phyloP scores from a whole-genome alignment of 2,797 vertebrate species.

The Tolypeutes matacus region DNA sequence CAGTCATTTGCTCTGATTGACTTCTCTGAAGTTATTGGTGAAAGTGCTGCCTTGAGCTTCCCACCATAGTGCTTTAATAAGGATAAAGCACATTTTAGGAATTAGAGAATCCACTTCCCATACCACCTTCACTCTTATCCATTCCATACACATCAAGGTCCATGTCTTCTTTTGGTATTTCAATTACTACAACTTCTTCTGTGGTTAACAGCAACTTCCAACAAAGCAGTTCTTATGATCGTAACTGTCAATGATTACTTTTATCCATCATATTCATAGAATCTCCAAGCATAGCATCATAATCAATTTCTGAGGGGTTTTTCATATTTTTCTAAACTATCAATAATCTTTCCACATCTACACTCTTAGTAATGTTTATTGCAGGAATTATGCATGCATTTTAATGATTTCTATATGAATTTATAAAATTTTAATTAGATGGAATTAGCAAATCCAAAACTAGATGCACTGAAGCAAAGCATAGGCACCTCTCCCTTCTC shows the following conservation, averaged over 20 bases:
- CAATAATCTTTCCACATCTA: slow-evolving; percentile 94
- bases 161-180: slow-evolving; percentile 96
- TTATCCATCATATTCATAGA: slow-evolving; percentile 96
- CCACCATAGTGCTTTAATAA: slow-evolving; percentile 69
- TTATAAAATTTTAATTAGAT: slow-evolving; percentile 92
- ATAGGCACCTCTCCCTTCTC: too few relatives aligned
- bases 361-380: slow-evolving; percentile 96
- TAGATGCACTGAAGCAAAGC: too few relatives aligned
- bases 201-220: slow-evolving; percentile 94
- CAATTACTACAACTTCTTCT: slow-evolving; percentile 94
- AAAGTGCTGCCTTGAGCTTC: not conserved
- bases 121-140: slow-evolving; percentile 91
- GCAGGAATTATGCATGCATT: slow-evolving; percentile 93
- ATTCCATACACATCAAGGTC: slow-evolving; percentile 91
- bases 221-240: slow-evolving; percentile 94
- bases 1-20: slow-evolving; percentile 79
- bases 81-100: slow-evolving; percentile 52
- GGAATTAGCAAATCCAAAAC: slow-evolving; percentile 86
- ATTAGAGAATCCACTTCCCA: slow-evolving; percentile 91
- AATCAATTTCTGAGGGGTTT: slow-evolving; percentile 88
- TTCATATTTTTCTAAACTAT: slow-evolving; percentile 97
- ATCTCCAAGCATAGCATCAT: slow-evolving; percentile 85
- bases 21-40: slow-evolving; percentile 64
- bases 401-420: slow-evolving; percentile 95
- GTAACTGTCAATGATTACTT: slow-evolving; percentile 96